Percentiles rank a stretch among this genome's conserved stretches.
Conservation (phyloP, 1,140 invertebrate species). For the Copidosoma floridanum region DNA sequence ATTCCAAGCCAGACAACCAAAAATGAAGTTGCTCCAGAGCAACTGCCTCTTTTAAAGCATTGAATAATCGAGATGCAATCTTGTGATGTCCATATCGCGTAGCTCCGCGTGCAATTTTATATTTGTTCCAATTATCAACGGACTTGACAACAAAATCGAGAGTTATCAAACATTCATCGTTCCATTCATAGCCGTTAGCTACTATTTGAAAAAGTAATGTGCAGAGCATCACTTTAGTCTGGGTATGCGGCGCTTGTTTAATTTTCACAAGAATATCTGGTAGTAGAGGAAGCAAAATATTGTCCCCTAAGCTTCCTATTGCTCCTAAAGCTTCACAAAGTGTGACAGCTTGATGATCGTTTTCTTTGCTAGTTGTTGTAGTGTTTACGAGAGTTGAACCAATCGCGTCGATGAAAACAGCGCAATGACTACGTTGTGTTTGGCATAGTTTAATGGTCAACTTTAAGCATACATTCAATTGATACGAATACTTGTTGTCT, state of each 20-base stretch:
- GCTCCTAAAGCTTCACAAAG: constrained; percentile 73
- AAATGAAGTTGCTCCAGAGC: constrained; percentile 88
- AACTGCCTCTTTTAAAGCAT: constrained; percentile 69
- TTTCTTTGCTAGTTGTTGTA: constrained; percentile 39
- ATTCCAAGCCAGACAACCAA: constrained; percentile 78
- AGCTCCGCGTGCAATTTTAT: constrained; percentile 82
- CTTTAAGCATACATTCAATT: constrained; percentile 64
- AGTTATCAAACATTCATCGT: constrained; percentile 55
- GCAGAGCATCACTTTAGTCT: constrained; percentile 65
- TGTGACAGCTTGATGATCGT: constrained; percentile 48
- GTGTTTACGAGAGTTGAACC: constrained; percentile 57
- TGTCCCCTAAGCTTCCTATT: constrained; percentile 66
- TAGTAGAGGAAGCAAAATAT: constrained; percentile 59
- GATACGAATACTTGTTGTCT: constrained; percentile 57
- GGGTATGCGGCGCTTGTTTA: constrained; percentile 43
- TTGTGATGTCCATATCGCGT: constrained; percentile 80
- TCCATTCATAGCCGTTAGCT: constrained; percentile 64
- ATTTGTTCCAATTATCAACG: constrained; percentile 79
- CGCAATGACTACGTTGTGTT: constrained; percentile 61
- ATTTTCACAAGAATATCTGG: constrained; percentile 62
- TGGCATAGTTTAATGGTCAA: constrained; percentile 71
- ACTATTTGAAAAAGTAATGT: constrained; percentile 82
- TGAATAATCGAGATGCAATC: constrained; percentile 69
- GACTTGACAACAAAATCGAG: constrained; percentile 61
- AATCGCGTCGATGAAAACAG: constrained; percentile 65